These are phyloP conservation scores for Labeo rohita DNA, from an alignment of 2,113 vertebrate genomes.

Conservation along the genomic window DNA sequence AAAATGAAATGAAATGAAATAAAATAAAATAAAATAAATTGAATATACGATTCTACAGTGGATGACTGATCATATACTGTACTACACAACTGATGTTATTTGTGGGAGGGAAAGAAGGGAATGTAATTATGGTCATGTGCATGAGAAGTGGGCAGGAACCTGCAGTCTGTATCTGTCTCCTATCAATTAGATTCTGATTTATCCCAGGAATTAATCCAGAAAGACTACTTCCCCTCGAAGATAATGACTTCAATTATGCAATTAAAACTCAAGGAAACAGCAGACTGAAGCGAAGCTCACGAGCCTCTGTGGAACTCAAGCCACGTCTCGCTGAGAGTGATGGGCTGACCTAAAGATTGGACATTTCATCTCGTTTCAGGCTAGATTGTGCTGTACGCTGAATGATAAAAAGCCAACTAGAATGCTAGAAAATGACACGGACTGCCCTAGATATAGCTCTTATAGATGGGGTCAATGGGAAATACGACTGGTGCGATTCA, in stretches of 20 bases:
- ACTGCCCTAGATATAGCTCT: not conserved
- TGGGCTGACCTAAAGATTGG: conserved; percentile 21
- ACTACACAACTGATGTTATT: not conserved
- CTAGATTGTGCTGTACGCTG: not conserved
- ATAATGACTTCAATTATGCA: conserved; percentile 59
- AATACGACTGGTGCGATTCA: not conserved
- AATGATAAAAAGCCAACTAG: conserved; percentile 28
- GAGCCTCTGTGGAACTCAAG: conserved; percentile 22
- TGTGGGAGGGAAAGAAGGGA: not conserved
- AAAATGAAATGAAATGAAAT: not conserved
- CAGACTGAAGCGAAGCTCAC: conserved; percentile 32
- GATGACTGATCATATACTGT: not conserved
- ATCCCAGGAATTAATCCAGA: conserved; percentile 52
- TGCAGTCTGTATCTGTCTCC: conserved; percentile 35
- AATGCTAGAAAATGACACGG: conserved; percentile 1
- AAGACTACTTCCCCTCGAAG: conserved; percentile 36
- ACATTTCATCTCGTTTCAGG: conserved; percentile 2
- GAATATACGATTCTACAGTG: not conserved
- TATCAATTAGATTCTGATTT: conserved; percentile 50
- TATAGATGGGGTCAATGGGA: conserved; percentile 25
- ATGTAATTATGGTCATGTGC: conserved; percentile 17
- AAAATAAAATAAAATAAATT: not conserved
- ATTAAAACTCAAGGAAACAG: conserved; percentile 46
- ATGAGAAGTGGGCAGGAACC: conserved; percentile 13
- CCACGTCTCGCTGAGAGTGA: conserved; percentile 31